Evolutionary conservation across 2,113 vertebrate genomes (phyloP), one percentile per base, ranked within the genome.

Genomic region (Asarcornis scutulata): DNA sequence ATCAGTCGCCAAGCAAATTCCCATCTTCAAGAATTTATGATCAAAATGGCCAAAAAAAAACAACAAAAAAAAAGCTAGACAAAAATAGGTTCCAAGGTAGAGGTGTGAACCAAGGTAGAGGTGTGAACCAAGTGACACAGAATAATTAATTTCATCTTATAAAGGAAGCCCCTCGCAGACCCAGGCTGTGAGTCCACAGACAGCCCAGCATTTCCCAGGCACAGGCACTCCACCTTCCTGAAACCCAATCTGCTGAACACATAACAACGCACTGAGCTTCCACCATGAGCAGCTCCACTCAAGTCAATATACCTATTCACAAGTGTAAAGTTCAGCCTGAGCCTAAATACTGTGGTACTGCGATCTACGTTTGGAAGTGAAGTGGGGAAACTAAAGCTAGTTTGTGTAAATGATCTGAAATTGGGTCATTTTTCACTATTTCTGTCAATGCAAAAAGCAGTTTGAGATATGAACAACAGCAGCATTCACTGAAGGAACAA

Each of bases 241-340:
- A 40, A 93, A 67, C 60, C 73, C 58, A 71, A 6, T 60, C 76
- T 77, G 64, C 55, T 81, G 36, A 84, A 83, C 69, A 66, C 10
- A 1, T 46, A 55, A 69, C 3, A 3, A 72, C 62, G 38, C 8
- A 36, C 75, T 53, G 73, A 91, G 40, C 36, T 74, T 36, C 15
- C 62, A 7, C 23, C 66, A 55, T 0, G 0, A 91, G 66, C 0
- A 87, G 36, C 74, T 92, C 80, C 31, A 13, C 32, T 58, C n/a
- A 59, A 96, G 89, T 95, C 93, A 96, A 86, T 94, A 96, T 91
- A 93, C 32, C 68, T 68, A 94, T 90, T 96, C 96, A 95, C 75
- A 63, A 89, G 73, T 58, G 76, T 59, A 75, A 93, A 96, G 50
- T 91, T 94, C 94, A 96, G 78, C n/a, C 56, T 59, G 71, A 83